These are phyloP conservation scores for Eira barbara DNA, from an alignment of 2,113 vertebrate genomes.

Conservation along the genomic window DNA sequence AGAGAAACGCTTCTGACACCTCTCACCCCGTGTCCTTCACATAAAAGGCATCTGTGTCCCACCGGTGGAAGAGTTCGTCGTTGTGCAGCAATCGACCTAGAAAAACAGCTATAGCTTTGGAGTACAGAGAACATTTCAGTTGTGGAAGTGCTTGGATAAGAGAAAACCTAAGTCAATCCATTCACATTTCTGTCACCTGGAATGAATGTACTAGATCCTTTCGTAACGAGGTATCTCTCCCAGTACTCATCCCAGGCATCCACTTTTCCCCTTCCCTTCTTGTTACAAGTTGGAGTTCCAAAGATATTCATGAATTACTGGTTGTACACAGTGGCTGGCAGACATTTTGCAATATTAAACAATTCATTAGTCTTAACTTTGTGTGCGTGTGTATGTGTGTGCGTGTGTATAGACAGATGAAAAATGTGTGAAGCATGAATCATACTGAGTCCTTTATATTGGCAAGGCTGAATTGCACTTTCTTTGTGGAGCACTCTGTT, in stretches of 20 bases:
- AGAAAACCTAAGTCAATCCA: background rate
- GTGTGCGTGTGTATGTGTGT: background rate
- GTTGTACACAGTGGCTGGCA: background rate
- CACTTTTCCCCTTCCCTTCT: background rate
- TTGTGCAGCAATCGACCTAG: background rate
- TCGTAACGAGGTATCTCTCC: background rate
- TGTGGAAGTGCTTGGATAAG: background rate
- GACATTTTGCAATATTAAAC: background rate
- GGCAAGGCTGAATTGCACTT: background rate
- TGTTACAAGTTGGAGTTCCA: background rate
- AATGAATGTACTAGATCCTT: background rate
- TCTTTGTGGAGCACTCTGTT: background rate
- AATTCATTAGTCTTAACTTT: background rate
- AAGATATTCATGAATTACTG: background rate
- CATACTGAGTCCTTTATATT: background rate
- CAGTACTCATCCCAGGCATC: background rate
- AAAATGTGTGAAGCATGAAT: background rate
- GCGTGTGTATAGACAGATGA: background rate
- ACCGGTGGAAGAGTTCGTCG: background rate
- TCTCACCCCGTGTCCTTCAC: background rate
- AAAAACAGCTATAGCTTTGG: background rate
- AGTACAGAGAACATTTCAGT: background rate
- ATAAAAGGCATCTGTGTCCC: background rate
- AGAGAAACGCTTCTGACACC: background rate
- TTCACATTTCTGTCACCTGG: background rate